These are phyloP conservation scores for Ricordea florida DNA, from an alignment of 92 coral and sea anemone genomes.

Conservation along the genomic window DNA sequence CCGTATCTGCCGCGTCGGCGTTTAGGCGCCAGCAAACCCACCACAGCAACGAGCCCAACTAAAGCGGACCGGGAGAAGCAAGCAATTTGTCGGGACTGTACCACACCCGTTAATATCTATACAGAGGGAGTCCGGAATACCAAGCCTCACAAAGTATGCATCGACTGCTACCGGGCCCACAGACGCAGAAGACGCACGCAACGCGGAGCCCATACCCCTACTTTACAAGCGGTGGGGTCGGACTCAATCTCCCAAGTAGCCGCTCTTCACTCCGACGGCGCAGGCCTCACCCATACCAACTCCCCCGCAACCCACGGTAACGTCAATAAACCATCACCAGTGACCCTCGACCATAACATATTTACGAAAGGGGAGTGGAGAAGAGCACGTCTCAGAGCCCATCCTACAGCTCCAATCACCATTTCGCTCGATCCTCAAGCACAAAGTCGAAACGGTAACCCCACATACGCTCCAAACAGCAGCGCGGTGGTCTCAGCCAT, in stretches of 20 bases:
- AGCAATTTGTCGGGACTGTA: slow-evolving; percentile 47
- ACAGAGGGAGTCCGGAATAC: slow-evolving; percentile 70
- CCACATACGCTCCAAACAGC: not conserved
- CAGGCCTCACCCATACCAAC: not conserved
- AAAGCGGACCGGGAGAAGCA: slow-evolving; percentile 13
- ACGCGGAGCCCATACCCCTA: slow-evolving; percentile 10
- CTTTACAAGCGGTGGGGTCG: slow-evolving; percentile 19
- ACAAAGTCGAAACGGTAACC: not conserved
- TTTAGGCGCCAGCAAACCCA: slow-evolving; percentile 16
- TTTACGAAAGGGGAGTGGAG: slow-evolving; percentile 58
- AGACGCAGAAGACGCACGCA: slow-evolving; percentile 31
- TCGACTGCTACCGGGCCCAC: slow-evolving; percentile 45
- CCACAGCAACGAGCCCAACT: slow-evolving; percentile 12
- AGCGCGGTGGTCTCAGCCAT: slow-evolving; percentile 53
- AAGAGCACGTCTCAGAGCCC: slow-evolving; percentile 41
- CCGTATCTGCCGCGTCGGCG: slow-evolving; percentile 49
- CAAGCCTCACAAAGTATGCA: slow-evolving; percentile 45
- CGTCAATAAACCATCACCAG: not conserved
- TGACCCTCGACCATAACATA: slow-evolving; percentile 38
- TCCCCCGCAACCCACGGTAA: slow-evolving; percentile 3
- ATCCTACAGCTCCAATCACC: slow-evolving; percentile 54
- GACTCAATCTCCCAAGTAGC: slow-evolving; percentile 56
- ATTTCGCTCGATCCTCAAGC: slow-evolving; percentile 27
- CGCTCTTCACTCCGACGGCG: not conserved
- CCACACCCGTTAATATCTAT: slow-evolving; percentile 20